These are phyloP conservation scores for Sparus aurata DNA, from an alignment of 2,797 vertebrate species.

Conservation along the genomic window DNA sequence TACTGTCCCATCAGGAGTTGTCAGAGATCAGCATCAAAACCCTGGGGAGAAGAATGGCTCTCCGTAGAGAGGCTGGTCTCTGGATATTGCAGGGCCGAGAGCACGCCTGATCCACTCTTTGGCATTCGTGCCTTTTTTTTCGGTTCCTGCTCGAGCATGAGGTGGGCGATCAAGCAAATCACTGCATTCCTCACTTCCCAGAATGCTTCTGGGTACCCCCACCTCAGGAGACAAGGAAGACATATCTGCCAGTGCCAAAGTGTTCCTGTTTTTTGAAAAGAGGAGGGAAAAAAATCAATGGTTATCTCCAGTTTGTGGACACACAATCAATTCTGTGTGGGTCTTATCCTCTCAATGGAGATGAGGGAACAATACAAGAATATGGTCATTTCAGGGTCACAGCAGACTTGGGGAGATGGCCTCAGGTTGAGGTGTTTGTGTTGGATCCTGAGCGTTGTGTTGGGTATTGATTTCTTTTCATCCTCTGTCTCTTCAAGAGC, in stretches of 20 bases:
- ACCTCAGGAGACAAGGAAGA: slow-evolving; percentile 51
- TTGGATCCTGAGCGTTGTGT: slow-evolving; percentile 59
- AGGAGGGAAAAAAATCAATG: slow-evolving; percentile 76
- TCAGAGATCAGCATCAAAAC: slow-evolving; percentile 63
- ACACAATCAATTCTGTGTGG: slow-evolving; percentile 67
- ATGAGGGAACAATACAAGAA: slow-evolving; percentile 76
- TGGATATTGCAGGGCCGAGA: slow-evolving; percentile 20
- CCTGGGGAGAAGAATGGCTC: slow-evolving; percentile 23
- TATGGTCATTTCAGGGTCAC: slow-evolving; percentile 77
- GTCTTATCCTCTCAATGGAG: slow-evolving; percentile 67
- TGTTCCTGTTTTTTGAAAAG: slow-evolving; percentile 44
- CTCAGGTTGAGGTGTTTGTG: slow-evolving; percentile 56
- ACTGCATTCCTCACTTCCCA: slow-evolving; percentile 25
- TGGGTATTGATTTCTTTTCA: slow-evolving; percentile 73
- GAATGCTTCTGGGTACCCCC: slow-evolving; percentile 34
- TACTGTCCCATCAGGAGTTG: slow-evolving; percentile 61
- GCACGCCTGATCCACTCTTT: slow-evolving; percentile 1
- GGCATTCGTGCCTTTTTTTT: slow-evolving; percentile 7
- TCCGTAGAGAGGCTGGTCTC: slow-evolving; percentile 15
- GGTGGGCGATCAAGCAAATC: slow-evolving; percentile 43
- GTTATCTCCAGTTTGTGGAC: slow-evolving; percentile 61
- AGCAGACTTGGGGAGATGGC: slow-evolving; percentile 57
- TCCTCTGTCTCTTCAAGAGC: slow-evolving; percentile 38
- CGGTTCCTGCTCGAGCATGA: slow-evolving; percentile 18
- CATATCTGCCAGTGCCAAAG: slow-evolving; percentile 66